phyloP scores from a whole-genome alignment of 2,113 vertebrate species.

The Sula dactylatra region DNA sequence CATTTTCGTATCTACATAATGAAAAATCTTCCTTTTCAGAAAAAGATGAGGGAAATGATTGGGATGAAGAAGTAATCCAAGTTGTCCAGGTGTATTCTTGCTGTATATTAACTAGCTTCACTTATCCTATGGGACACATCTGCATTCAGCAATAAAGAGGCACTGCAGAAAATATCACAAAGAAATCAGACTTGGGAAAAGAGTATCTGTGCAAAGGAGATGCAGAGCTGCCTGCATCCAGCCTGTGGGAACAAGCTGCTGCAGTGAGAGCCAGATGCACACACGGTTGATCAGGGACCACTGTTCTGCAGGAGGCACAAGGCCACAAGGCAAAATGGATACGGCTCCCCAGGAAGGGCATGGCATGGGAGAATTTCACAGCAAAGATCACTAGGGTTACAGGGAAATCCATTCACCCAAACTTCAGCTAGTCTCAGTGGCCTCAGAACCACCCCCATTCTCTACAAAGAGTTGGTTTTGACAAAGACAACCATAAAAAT shows the following conservation, averaged over 20 bases:
- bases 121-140: neutral
- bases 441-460: neutral
- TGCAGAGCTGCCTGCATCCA: neutral
- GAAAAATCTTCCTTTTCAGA: constrained; percentile 65
- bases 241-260: neutral
- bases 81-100: constrained; percentile 46
- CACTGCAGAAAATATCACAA: neutral
- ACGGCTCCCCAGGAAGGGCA: neutral
- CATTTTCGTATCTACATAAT: constrained; percentile 63
- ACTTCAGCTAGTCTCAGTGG: neutral
- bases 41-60: constrained; percentile 43
- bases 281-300: rapidly evolving
- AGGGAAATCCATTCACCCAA: neutral
- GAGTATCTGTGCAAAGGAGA: neutral
- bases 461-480: neutral
- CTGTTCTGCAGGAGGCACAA: neutral
- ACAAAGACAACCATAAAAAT: neutral
- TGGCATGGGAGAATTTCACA: neutral
- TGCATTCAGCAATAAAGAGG: constrained; percentile 8
- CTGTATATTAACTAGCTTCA: neutral
- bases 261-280: neutral
- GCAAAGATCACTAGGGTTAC: neutral
- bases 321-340: neutral
- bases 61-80: constrained; percentile 29
- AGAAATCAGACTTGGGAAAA: neutral